Conservation (phyloP, 2,888 invertebrate genomes). For the Dryococelus australis region DNA sequence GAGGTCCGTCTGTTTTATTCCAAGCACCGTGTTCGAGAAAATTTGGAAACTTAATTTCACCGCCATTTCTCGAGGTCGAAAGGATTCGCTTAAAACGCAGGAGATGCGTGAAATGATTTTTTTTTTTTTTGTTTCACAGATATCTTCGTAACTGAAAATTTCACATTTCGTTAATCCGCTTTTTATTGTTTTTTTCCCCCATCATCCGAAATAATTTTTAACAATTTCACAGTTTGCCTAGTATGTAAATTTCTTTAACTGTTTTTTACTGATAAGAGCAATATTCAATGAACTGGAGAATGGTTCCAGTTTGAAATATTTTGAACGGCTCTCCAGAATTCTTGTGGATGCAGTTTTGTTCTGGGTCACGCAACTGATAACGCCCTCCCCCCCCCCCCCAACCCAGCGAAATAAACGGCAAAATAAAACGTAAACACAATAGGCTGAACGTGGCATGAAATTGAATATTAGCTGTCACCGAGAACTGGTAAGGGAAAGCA, state of each 20-base stretch:
- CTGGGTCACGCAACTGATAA: not conserved
- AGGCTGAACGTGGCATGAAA: not conserved
- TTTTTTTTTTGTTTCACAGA: not conserved
- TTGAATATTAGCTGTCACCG: not conserved
- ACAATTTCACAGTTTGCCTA: not conserved
- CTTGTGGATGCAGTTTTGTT: not conserved
- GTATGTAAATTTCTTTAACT: not conserved
- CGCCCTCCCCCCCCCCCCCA: not conserved
- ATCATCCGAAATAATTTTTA: not conserved
- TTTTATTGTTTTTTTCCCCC: not conserved
- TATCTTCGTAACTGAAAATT: not conserved
- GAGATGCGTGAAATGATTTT: too few relatives aligned
- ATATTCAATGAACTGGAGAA: not conserved
- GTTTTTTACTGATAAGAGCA: not conserved
- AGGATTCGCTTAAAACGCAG: too few relatives aligned
- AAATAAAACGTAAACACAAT: not conserved
- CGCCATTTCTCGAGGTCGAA: too few relatives aligned
- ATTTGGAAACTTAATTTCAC: too few relatives aligned
- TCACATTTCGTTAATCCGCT: not conserved
- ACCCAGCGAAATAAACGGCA: not conserved
- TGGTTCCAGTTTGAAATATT: not conserved
- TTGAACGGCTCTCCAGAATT: not conserved
- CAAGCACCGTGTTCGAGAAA: too few relatives aligned
- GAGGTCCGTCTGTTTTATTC: too few relatives aligned
- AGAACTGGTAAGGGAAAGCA: not conserved